Percentiles rank a stretch among this genome's conserved stretches.
Conservation (phyloP, 2,113 vertebrate species). For the Osmerus mordax region DNA sequence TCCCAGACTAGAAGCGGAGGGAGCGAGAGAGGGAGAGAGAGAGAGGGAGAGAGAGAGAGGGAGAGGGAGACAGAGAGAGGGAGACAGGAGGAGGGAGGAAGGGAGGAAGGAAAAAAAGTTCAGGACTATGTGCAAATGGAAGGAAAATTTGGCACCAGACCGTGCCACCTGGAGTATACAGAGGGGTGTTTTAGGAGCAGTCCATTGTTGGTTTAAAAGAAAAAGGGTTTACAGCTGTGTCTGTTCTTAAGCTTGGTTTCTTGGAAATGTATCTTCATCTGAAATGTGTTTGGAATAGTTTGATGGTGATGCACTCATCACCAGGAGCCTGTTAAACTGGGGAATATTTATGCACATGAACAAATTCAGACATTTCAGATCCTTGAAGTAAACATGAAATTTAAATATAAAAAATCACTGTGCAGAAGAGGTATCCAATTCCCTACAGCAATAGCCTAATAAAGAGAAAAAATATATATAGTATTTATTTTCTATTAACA, state of each 20-base stretch:
- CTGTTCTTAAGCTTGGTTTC: neutral
- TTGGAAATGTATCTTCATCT: constrained; percentile 6
- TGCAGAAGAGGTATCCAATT: too few species aligned
- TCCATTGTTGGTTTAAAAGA: neutral
- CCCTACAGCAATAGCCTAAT: too few species aligned
- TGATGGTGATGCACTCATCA: neutral
- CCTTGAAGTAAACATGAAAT: too few species aligned
- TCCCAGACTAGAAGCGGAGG: constrained; percentile 51
- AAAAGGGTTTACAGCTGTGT: neutral
- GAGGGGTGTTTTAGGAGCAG: constrained; percentile 4
- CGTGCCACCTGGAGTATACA: constrained; percentile 18
- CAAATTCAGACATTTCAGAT: constrained; percentile 1
- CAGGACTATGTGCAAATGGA: constrained; percentile 28
- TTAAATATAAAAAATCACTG: too few species aligned
- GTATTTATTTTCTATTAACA: too few species aligned
- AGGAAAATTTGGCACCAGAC: constrained; percentile 27
- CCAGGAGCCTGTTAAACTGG: constrained; percentile 4
- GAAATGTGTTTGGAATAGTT: neutral
- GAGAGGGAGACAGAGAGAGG: constrained; percentile 54
- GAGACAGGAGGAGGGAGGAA: constrained; percentile 62
- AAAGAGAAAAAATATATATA: too few species aligned
- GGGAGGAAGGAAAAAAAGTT: constrained; percentile 1
- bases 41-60: constrained; percentile 61
- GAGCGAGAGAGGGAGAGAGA: constrained; percentile 63
- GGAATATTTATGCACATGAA: constrained; percentile 10